Evolutionary conservation across 2,797 vertebrate genomes (phyloP).

Genomic region (Chelonia mydas): DNA sequence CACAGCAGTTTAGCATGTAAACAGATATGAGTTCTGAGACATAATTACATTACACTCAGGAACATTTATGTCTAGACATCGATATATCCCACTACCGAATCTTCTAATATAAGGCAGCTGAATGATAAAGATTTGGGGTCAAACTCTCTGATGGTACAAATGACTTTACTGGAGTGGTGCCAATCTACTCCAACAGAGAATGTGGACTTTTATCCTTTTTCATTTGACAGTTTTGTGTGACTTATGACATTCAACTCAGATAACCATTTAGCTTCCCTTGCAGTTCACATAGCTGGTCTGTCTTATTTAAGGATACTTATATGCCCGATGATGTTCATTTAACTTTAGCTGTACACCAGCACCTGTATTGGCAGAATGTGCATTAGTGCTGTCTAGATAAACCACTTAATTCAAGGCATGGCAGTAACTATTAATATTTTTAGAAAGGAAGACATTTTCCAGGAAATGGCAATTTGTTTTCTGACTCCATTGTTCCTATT

Average conservation of each 20-base stretch:
- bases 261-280: not conserved
- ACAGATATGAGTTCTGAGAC: not conserved
- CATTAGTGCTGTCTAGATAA: not conserved
- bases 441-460: not conserved
- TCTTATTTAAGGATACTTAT: not conserved
- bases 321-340: not conserved
- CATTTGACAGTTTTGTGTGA: accelerated
- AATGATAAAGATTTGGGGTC: not conserved
- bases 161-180: not conserved
- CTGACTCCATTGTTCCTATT: not conserved
- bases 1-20: not conserved
- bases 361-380: accelerated
- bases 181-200: not conserved
- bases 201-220: not conserved
- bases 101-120: not conserved
- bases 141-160: not conserved
- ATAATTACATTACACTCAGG: not conserved
- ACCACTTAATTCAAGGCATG: not conserved
- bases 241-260: not conserved
- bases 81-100: not conserved
- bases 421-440: not conserved
- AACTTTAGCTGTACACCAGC: not conserved
- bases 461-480: not conserved
- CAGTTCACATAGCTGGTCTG: not conserved
- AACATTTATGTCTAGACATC: not conserved